phyloP scores from a whole-genome alignment of 2,888 invertebrate species.

The Thyatira batis region DNA sequence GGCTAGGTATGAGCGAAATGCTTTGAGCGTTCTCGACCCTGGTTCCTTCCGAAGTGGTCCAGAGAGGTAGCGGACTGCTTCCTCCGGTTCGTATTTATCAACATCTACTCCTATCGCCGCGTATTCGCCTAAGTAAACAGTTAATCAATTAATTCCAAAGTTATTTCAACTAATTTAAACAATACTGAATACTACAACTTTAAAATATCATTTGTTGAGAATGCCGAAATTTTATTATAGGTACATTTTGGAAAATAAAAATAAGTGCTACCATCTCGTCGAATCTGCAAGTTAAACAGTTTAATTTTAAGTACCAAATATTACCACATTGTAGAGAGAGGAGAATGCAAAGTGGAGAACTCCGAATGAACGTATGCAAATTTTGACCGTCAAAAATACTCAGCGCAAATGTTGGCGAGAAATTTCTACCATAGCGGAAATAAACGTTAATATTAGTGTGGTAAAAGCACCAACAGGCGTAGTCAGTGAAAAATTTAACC shows the following conservation, averaged over 20 bases:
- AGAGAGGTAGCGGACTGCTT: conserved; percentile 90
- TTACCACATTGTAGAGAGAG: neutral
- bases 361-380: neutral
- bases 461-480: neutral
- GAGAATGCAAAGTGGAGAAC: neutral
- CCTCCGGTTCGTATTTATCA: conserved; percentile 90
- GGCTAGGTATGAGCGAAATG: conserved; percentile 91
- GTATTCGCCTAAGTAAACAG: conserved; percentile 88
- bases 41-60: conserved; percentile 87
- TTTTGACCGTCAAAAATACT: neutral
- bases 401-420: neutral
- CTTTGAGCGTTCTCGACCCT: conserved; percentile 83
- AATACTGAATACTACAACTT: neutral
- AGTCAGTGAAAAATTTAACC: neutral
- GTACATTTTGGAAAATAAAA: neutral
- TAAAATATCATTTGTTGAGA: too few species aligned
- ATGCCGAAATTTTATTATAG: too few species aligned
- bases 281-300: neutral
- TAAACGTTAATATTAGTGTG: neutral
- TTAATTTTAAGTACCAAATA: neutral
- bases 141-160: too few species aligned
- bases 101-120: conserved; percentile 96
- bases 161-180: too few species aligned
- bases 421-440: neutral
- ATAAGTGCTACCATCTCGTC: neutral